Percentiles rank a stretch among this genome's conserved stretches.
Evolutionary conservation across 1,140 invertebrate species (phyloP).

Genomic region (Tetramorium alpestre): DNA sequence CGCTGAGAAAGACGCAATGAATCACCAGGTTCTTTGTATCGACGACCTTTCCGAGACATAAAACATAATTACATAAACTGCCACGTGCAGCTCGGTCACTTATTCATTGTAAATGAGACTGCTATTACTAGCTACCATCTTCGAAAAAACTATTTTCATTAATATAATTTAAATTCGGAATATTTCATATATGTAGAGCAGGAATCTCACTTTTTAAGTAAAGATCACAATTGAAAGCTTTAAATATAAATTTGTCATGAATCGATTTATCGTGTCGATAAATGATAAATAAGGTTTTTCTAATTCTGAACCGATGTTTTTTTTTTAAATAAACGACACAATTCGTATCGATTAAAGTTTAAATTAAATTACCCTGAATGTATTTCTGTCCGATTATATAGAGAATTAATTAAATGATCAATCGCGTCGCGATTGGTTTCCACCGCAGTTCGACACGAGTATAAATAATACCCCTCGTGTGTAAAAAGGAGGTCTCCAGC

Average conservation of each 20-base stretch:
- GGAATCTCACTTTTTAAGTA: neutral
- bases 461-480: conserved; percentile 44
- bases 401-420: conserved; percentile 21
- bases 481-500: conserved; percentile 12
- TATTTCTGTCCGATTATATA: conserved; percentile 15
- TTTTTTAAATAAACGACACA: neutral
- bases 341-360: neutral
- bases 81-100: neutral
- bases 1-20: conserved; percentile 3
- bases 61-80: conserved; percentile 7
- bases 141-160: neutral
- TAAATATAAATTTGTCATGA: neutral
- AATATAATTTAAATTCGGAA: neutral
- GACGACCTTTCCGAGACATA: conserved; percentile 10
- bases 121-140: neutral
- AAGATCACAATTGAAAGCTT: neutral
- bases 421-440: conserved; percentile 3
- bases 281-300: neutral
- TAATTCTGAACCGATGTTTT: neutral
- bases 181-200: neutral
- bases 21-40: conserved; percentile 34
- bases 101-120: conserved; percentile 14
- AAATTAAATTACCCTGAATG: conserved; percentile 3
- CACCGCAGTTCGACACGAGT: neutral
- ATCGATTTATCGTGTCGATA: neutral